Evolutionary conservation across 2,797 vertebrate species (phyloP).

Genomic region (Myotis daubentonii): DNA sequence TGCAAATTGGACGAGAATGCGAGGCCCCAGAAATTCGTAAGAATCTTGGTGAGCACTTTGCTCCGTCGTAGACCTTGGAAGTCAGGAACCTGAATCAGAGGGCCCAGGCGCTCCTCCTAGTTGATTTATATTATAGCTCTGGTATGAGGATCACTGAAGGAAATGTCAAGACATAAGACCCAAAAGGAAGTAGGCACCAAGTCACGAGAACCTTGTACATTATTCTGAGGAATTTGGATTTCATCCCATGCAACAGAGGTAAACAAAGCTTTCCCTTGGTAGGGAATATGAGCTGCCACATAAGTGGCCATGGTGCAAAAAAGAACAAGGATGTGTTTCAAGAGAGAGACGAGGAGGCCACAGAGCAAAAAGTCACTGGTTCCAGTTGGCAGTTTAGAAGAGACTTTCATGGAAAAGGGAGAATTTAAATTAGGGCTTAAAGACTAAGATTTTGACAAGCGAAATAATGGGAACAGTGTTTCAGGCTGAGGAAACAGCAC

Average conservation of each 20-base stretch:
- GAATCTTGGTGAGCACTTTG: not conserved
- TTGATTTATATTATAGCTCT: not conserved
- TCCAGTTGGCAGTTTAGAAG: not conserved
- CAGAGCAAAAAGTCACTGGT: not conserved
- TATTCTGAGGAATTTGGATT: not conserved
- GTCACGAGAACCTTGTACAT: not conserved
- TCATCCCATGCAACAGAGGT: not conserved
- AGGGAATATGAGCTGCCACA: not conserved
- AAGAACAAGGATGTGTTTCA: not conserved
- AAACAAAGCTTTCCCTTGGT: not conserved
- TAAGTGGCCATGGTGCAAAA: not conserved
- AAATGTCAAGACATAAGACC: not conserved
- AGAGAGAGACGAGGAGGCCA: not conserved
- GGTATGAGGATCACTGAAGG: not conserved
- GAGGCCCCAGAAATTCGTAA: not conserved
- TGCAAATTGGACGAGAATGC: not conserved
- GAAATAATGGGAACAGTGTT: not conserved
- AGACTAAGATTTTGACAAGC: conserved; percentile 21
- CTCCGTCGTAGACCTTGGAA: not conserved
- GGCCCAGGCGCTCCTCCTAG: not conserved
- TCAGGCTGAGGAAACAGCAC: not conserved
- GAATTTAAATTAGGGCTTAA: conserved; percentile 28
- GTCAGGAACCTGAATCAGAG: not conserved
- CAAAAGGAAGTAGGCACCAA: not conserved
- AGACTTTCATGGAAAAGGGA: not conserved